A percentile compares a stretch with the other conserved stretches of the same genome.
Evolutionary conservation across 2,797 vertebrate genomes (phyloP).

Genomic region (Girardinus metallicus): DNA sequence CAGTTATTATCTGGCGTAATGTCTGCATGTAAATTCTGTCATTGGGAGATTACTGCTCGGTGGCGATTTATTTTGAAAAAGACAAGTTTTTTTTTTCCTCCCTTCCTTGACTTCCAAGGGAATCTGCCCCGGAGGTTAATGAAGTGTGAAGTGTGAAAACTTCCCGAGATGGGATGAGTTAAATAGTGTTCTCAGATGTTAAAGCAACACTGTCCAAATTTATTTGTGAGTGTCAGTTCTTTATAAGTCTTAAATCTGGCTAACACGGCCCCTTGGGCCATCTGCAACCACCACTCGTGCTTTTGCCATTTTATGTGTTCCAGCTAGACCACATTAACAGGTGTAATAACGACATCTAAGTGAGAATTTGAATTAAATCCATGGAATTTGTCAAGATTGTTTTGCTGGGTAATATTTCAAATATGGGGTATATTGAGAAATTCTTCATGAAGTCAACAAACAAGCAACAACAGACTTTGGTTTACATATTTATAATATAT

Average conservation of each 20-base stretch:
- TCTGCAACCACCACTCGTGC: slow-evolving; percentile 51
- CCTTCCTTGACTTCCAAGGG: slow-evolving; percentile 85
- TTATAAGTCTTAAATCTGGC: slow-evolving; percentile 79
- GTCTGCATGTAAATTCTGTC: slow-evolving; percentile 73
- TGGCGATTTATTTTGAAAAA: slow-evolving; percentile 81
- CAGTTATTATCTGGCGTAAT: slow-evolving; percentile 62
- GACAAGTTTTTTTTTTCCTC: slow-evolving; percentile 68
- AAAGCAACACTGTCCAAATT: slow-evolving; percentile 81
- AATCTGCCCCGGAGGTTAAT: slow-evolving; percentile 91
- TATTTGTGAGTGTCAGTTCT: slow-evolving; percentile 80
- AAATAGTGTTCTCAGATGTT: slow-evolving; percentile 95
- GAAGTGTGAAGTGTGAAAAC: slow-evolving; percentile 99
- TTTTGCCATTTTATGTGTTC: slow-evolving; percentile 58
- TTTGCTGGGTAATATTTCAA: slow-evolving; percentile 31
- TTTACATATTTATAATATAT: not conserved
- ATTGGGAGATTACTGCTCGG: slow-evolving; percentile 71
- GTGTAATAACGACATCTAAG: slow-evolving; percentile 55
- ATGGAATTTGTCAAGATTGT: slow-evolving; percentile 49
- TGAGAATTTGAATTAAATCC: slow-evolving; percentile 47
- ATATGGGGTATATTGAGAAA: slow-evolving; percentile 29
- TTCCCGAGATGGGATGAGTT: slow-evolving; percentile 89
- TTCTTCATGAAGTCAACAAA: slow-evolving; percentile 18
- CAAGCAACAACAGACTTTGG: not conserved
- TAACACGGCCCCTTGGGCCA: slow-evolving; percentile 71
- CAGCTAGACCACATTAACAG: slow-evolving; percentile 51